These are phyloP conservation scores for Polymixis lichenea DNA, from an alignment of 2,888 invertebrate species.

Conservation along the genomic window DNA sequence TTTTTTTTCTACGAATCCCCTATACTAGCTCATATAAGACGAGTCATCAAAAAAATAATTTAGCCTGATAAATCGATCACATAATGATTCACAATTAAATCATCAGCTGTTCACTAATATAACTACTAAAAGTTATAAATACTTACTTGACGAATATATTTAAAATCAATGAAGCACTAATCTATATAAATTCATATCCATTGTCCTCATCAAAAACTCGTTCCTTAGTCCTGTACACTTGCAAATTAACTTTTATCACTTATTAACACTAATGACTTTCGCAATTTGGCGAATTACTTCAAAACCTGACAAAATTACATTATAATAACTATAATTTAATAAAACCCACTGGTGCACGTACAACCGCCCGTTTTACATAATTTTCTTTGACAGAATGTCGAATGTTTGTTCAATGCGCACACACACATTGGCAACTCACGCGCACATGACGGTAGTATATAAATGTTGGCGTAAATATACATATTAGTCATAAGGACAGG, in stretches of 20 bases:
- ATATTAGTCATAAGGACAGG: slow-evolving; percentile 64
- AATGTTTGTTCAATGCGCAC: slow-evolving; percentile 60
- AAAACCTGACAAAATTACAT: slow-evolving; percentile 6
- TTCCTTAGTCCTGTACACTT: not conserved
- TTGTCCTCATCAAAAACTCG: not conserved
- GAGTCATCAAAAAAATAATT: slow-evolving; percentile 4
- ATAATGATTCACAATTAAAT: slow-evolving; percentile 3
- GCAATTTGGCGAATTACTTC: not conserved
- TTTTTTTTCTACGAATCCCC: not conserved
- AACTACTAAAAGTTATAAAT: not conserved
- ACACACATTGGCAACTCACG: slow-evolving; percentile 26
- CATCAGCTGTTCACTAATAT: not conserved
- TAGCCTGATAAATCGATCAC: not conserved
- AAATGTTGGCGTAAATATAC: slow-evolving; percentile 51
- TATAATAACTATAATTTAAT: slow-evolving; percentile 9
- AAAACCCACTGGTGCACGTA: slow-evolving; percentile 14
- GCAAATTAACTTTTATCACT: slow-evolving; percentile 22
- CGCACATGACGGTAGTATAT: slow-evolving; percentile 28
- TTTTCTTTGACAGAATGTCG: slow-evolving; percentile 55
- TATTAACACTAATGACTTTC: not conserved
- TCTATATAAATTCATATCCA: slow-evolving; percentile 8
- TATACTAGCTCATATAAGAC: not conserved
- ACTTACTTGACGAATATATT: slow-evolving; percentile 38
- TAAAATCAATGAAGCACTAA: slow-evolving; percentile 6
- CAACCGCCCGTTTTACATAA: slow-evolving; percentile 57